phyloP scores from a whole-genome alignment of 1,140 invertebrate species.

The Ostrea edulis region DNA sequence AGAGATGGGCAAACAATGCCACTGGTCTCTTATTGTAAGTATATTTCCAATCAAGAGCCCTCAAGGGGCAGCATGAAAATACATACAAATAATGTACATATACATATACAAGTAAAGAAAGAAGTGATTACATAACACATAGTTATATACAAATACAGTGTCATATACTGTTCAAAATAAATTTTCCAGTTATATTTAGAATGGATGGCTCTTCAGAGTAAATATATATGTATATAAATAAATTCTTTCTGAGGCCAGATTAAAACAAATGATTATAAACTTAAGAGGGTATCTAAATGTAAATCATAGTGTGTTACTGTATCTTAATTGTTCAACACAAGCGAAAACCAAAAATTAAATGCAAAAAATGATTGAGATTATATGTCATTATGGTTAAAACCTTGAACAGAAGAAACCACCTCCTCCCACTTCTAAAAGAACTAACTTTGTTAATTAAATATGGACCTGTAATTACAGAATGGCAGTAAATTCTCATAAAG shows the following conservation, averaged over 20 bases:
- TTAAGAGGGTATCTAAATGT: background rate
- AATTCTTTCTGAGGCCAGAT: background rate
- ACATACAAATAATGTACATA: too few relatives aligned
- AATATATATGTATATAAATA: background rate
- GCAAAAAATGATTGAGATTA: constrained; percentile 24
- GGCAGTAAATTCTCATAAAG: constrained; percentile 32
- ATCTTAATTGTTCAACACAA: constrained; percentile 5
- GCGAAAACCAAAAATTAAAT: background rate
- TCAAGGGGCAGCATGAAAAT: too few relatives aligned
- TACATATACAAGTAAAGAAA: too few relatives aligned
- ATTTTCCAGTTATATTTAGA: too few relatives aligned
- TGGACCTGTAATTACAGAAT: constrained; percentile 9
- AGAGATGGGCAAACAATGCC: background rate
- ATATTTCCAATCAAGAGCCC: too few relatives aligned
- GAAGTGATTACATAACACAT: too few relatives aligned
- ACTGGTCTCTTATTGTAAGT: too few relatives aligned
- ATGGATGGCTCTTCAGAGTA: too few relatives aligned
- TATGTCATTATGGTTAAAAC: background rate
- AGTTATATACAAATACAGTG: too few relatives aligned
- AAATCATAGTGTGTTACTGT: background rate
- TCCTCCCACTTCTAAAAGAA: constrained; percentile 11
- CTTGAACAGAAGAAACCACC: background rate
- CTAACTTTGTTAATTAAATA: constrained; percentile 18
- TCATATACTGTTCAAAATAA: too few relatives aligned
- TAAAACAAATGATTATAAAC: background rate